A percentile compares a stretch with the other conserved stretches of the same genome.
phyloP scores from a whole-genome alignment of 2,888 invertebrate genomes.

The Pseudococcus longispinus region DNA sequence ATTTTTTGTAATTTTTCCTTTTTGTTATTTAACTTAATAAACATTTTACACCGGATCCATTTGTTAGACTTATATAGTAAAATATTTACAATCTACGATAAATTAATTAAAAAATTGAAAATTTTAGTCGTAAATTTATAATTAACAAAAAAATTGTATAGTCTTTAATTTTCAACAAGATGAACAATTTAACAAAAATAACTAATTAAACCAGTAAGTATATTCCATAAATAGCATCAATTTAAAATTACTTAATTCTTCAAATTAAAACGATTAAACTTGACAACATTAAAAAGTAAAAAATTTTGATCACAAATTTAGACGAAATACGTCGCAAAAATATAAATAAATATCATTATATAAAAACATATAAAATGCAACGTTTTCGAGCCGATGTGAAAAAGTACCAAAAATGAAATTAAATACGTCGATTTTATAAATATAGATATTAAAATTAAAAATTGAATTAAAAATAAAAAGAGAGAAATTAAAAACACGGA shows the following conservation, averaged over 20 bases:
- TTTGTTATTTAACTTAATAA: conserved; percentile 39
- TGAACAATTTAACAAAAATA: background rate
- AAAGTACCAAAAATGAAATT: background rate
- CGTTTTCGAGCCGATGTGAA: background rate
- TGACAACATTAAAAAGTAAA: background rate
- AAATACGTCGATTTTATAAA: background rate
- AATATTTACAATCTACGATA: background rate
- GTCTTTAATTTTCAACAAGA: background rate
- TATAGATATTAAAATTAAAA: background rate
- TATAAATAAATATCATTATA: background rate
- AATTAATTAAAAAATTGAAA: background rate
- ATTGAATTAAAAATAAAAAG: background rate
- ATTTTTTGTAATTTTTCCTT: conserved; percentile 43
- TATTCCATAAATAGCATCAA: background rate
- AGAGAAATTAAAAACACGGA: background rate
- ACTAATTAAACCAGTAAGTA: background rate
- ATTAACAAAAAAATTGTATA: background rate
- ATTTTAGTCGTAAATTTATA: background rate
- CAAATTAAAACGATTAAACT: background rate
- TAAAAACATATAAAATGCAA: background rate
- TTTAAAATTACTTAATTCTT: background rate
- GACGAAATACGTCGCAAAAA: background rate
- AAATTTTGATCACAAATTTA: background rate
- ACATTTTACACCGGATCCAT: background rate
- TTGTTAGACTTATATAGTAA: background rate